These are phyloP conservation scores for Cyprinodon diabolis DNA, from an alignment of 2,797 vertebrate species.

Conservation along the genomic window DNA sequence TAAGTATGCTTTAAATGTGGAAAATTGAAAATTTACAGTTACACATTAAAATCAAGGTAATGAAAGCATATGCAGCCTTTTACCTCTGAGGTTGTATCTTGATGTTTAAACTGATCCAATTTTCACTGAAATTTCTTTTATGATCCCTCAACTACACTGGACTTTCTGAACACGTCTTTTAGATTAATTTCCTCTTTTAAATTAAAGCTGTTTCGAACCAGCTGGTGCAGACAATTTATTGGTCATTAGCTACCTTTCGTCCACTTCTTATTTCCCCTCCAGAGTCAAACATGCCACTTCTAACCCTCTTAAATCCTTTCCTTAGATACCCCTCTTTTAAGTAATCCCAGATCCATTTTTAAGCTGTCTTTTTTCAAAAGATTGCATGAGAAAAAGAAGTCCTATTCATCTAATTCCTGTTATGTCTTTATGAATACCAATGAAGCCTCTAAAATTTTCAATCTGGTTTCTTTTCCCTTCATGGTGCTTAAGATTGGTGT, in stretches of 20 bases:
- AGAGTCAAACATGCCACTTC: slow-evolving; percentile 8
- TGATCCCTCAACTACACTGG: neutral
- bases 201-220: neutral
- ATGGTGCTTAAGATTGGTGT: neutral
- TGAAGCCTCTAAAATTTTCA: slow-evolving; percentile 1
- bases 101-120: neutral
- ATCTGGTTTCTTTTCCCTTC: slow-evolving; percentile 10
- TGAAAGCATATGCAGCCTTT: neutral
- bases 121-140: neutral
- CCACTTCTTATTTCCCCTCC: neutral
- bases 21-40: neutral
- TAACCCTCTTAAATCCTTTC: neutral
- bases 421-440: slow-evolving; percentile 11
- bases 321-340: neutral
- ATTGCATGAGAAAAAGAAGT: neutral
- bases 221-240: slow-evolving; percentile 9
- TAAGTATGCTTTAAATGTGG: neutral
- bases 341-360: slow-evolving; percentile 3
- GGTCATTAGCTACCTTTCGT: neutral
- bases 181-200: neutral
- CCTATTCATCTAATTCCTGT: neutral
- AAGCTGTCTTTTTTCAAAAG: neutral
- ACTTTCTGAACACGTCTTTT: neutral
- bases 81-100: neutral
- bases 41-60: neutral